Percentiles rank a stretch among this genome's conserved stretches.
These are phyloP conservation scores for Drosophila ironensis DNA, from an alignment of 1,140 invertebrate genomes.

Conservation along the genomic window DNA sequence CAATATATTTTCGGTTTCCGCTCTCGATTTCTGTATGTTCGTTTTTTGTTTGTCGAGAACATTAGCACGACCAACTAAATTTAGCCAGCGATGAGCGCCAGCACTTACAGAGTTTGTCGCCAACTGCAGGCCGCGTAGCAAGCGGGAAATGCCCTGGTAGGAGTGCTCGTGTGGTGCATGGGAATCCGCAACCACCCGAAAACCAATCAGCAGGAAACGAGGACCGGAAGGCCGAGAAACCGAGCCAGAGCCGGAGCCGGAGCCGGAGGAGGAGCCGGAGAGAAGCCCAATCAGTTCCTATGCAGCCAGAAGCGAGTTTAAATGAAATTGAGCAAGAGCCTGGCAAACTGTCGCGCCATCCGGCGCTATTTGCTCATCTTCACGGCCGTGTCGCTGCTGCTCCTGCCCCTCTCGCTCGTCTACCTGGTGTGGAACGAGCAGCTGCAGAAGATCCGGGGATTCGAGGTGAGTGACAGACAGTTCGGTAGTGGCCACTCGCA, in stretches of 20 bases:
- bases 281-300: conserved; percentile 60
- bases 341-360: conserved; percentile 78
- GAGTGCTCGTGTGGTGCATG: too few species aligned
- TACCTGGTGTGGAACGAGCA: conserved; percentile 81
- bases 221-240: too few species aligned
- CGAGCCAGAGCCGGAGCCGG: neutral
- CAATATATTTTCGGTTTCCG: conserved; percentile 36
- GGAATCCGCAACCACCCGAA: conserved; percentile 10
- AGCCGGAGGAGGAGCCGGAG: conserved; percentile 11
- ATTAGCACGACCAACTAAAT: conserved; percentile 65
- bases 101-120: conserved; percentile 69
- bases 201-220: conserved; percentile 1
- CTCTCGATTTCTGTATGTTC: conserved; percentile 2
- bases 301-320: conserved; percentile 65
- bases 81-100: conserved; percentile 56
- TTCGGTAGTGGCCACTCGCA: too few species aligned
- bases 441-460: conserved; percentile 80
- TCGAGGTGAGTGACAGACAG: conserved; percentile 81
- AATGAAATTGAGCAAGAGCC: conserved; percentile 79
- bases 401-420: conserved; percentile 73
- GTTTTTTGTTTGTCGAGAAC: conserved; percentile 20
- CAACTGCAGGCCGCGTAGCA: conserved; percentile 67
- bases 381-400: conserved; percentile 70
- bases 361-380: conserved; percentile 81
- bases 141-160: conserved; percentile 32